Base-by-base conservation (phyloP, 1,140 invertebrate genomes). In the Ceratosolen solmsi region DNA sequence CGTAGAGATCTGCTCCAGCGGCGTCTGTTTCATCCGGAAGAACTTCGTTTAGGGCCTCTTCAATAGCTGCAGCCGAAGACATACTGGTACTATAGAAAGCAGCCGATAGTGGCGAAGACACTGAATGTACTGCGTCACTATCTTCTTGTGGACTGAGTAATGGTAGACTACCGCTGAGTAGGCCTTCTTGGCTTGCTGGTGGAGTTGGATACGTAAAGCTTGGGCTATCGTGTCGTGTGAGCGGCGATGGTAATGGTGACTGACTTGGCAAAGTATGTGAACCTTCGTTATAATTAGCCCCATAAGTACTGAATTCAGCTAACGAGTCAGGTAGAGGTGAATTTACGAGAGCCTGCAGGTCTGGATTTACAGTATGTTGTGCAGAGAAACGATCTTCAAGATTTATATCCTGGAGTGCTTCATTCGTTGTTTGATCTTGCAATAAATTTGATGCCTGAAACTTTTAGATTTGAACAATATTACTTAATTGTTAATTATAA, bases 51-150 rank as follows among this genome's bases (percentile, higher is more conserved):
- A 96, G 88, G 0, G 96, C 95, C 88, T 96, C 95, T 89, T 96
- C 96, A 0, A 96, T 95, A 83, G 96, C 96, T 84, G 96, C 96
- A 25, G 95, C 95, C 72, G 95, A 96, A 0, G 95, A 96, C 93
- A 96, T 96, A 27, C 95, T 95, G n/a, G 95, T 95, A n/a, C 95
- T 96, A 88, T 96, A 96, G 88, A 96, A 96, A 0, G 95, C 95
- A 38, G 95, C 95, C 1, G 95, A 95, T 0, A 96, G 88, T 0
- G 95, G 95, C 2, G 94, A 94, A 11, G 94, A 95, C 2, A 94
- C 93, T 75, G 94, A 94, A 25, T 93, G 92, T 0, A 94, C 93
- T 81, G 93, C 92, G 46, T 94, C 94, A 1, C 88, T 86, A 38
- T 92, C 91, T 51, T 92, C 89, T 71, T 92, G 93, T 0, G 93